Percentiles rank a stretch among this genome's conserved stretches.
These are phyloP conservation scores for Xanthorhoe designata DNA, from an alignment of 2,888 invertebrate species.

Conservation along the genomic window DNA sequence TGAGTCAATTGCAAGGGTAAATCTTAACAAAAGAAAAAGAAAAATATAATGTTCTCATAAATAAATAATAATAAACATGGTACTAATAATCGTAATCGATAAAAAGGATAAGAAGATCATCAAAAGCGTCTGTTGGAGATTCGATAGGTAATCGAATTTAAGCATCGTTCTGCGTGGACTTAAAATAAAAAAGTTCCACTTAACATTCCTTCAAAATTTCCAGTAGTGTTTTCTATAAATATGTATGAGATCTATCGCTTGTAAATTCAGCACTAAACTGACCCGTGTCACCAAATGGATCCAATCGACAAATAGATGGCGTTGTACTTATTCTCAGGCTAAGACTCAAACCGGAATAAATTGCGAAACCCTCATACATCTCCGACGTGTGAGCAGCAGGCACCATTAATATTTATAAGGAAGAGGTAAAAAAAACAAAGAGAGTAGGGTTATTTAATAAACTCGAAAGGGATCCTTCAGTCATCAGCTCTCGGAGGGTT, in stretches of 20 bases:
- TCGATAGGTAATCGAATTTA: too few species aligned
- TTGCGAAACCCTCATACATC: conserved; percentile 63
- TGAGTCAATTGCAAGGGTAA: conserved; percentile 49
- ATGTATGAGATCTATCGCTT: conserved; percentile 70
- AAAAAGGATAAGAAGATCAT: neutral
- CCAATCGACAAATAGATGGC: conserved; percentile 63
- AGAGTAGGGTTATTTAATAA: conserved; percentile 47
- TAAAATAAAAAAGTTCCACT: too few species aligned
- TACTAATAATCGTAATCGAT: neutral
- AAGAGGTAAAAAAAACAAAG: conserved; percentile 56
- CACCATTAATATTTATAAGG: conserved; percentile 69
- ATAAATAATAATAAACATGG: neutral
- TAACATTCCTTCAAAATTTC: conserved; percentile 1
- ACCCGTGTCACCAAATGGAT: conserved; percentile 76
- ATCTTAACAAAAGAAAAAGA: neutral
- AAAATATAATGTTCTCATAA: neutral
- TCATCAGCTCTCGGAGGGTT: conserved; percentile 29
- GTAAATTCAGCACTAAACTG: conserved; percentile 58
- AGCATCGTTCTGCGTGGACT: too few species aligned
- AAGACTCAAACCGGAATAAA: conserved; percentile 67
- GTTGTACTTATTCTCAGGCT: conserved; percentile 65
- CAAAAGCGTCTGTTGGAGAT: too few species aligned
- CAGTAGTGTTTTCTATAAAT: conserved; percentile 46
- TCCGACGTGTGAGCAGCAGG: conserved; percentile 59
- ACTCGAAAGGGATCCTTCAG: conserved; percentile 36